A percentile compares a stretch with the other conserved stretches of the same genome.
These are phyloP conservation scores for Emmelina monodactyla DNA, from an alignment of 2,888 invertebrate genomes.

Conservation along the genomic window DNA sequence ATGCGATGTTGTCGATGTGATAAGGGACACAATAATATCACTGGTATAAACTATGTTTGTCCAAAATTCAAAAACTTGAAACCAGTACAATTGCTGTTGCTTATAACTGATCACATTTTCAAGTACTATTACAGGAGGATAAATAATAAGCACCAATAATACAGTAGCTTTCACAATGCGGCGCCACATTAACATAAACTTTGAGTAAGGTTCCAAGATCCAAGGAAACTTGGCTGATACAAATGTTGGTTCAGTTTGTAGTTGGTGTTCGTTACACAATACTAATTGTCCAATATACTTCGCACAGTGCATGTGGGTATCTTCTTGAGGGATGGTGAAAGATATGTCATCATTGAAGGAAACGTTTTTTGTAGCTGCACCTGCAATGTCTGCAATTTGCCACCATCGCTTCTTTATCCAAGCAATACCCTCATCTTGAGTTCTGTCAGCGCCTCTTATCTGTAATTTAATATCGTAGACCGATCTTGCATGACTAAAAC, in stretches of 20 bases:
- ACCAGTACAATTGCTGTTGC: constrained; percentile 22
- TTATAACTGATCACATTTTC: too few relatives aligned
- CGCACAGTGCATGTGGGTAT: constrained; percentile 37
- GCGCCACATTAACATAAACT: constrained; percentile 31
- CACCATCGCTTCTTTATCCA: constrained; percentile 50
- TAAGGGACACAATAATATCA: constrained; percentile 35
- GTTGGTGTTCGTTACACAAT: constrained; percentile 31
- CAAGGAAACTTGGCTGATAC: constrained; percentile 37
- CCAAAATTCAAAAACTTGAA: constrained; percentile 30
- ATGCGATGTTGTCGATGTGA: constrained; percentile 19
- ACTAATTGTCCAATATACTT: constrained; percentile 50
- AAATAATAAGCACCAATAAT: constrained; percentile 27
- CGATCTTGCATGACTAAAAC: constrained; percentile 37
- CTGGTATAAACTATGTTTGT: constrained; percentile 28
- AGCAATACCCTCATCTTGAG: constrained; percentile 40
- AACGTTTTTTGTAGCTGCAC: not conserved
- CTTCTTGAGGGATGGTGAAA: constrained; percentile 24
- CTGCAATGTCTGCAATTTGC: constrained; percentile 28
- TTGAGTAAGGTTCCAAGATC: constrained; percentile 34
- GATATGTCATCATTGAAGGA: not conserved
- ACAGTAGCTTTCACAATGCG: constrained; percentile 30
- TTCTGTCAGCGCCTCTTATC: constrained; percentile 30
- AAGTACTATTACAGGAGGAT: constrained; percentile 29
- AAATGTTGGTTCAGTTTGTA: constrained; percentile 36
- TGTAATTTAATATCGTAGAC: constrained; percentile 33